A percentile compares a stretch with the other conserved stretches of the same genome.
phyloP scores from a whole-genome alignment of 1,140 invertebrate species.

The Planococcus citri region DNA sequence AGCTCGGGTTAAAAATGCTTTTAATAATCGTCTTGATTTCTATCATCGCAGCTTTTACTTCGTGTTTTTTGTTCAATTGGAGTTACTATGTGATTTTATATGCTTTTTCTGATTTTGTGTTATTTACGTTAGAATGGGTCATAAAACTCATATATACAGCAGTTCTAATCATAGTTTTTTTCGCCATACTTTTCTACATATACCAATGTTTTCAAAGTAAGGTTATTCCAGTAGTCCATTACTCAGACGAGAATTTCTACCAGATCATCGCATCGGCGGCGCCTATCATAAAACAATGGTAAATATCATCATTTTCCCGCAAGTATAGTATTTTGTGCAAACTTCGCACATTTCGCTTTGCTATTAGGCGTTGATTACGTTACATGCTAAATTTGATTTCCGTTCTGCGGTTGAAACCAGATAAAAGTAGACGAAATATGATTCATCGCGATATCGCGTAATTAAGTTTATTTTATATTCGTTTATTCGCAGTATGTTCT shows the following conservation, averaged over 20 bases:
- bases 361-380: background rate
- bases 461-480: background rate
- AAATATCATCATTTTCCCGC: background rate
- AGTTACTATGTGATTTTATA: background rate
- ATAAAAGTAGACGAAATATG: background rate
- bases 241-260: slow-evolving; percentile 1
- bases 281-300: slow-evolving; percentile 9
- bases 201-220: slow-evolving; percentile 12
- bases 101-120: background rate
- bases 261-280: background rate
- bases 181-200: background rate
- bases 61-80: background rate
- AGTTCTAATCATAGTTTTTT: background rate
- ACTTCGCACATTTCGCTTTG: background rate
- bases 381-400: background rate
- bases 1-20: background rate
- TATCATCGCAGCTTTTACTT: background rate
- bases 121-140: background rate
- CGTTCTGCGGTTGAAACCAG: background rate
- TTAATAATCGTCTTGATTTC: background rate
- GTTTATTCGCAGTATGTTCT: too few species aligned
- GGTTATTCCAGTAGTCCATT: background rate
- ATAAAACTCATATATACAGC: background rate
- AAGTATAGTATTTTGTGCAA: background rate
- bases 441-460: background rate